Base-by-base conservation (phyloP, 53 echinoderm and acorn worm genomes). In the Henricia sp. region DNA sequence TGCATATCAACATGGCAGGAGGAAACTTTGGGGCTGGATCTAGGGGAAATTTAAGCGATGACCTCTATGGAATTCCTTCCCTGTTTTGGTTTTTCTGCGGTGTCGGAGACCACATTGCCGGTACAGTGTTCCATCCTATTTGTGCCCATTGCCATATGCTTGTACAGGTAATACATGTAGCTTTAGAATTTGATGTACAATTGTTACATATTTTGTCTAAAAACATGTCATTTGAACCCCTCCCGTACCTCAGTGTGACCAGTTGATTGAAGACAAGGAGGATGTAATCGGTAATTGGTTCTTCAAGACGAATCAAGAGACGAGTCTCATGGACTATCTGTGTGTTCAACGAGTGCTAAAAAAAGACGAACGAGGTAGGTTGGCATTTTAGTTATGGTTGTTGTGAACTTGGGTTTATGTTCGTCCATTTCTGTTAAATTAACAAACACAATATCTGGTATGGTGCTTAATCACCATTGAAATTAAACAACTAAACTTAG, bases 281-380 rank as follows among this genome's bases (percentile, higher is more conserved):
- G 92, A 92, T 8, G 74, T 82, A 16, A 90, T 97, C 27, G 86
- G 92, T 30, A 88, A 90, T 52, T 97, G 97, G 97, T 95, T 93
- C 86, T 97, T 94, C 77, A 86, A 92, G 64, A 92, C 91, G 50
- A 77, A 85, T 33, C 93, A 96, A 24, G 86, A 90, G 30, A 90
- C 82, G 10, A 50, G 70, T 21, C 76, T 97, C 20, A n/a, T 77
- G 1, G 88, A 92, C 33, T 94, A 94, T 67, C 84, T 97, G 6
- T 97, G 97, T 88, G 68, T 85, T 13, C 94, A 97, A 51, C 92
- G 94, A 77, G 94, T 88, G 16, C 86, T 97, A 37, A 43, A 51
- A 17, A 97, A 90, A 64, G 83, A 94, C n/a, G 97, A 97, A 20
- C 41, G 58, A 27, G 90, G 95, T 92, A 84, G n/a, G n/a, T n/a